Percentiles rank a stretch among this genome's conserved stretches.
phyloP scores from a whole-genome alignment of 2,113 vertebrate genomes.

The Sisor rabdophorus region DNA sequence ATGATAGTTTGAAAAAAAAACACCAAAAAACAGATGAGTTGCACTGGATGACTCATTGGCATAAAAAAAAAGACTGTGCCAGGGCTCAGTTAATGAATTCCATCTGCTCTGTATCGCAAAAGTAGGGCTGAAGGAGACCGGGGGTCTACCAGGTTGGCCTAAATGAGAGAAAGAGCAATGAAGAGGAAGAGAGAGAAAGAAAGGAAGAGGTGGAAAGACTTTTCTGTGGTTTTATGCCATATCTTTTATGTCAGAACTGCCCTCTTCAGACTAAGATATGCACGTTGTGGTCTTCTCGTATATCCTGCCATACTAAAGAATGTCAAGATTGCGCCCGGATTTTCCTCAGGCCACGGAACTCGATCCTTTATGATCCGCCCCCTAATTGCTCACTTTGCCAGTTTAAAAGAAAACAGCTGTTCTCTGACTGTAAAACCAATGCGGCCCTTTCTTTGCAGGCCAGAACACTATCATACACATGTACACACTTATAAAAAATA shows the following conservation, averaged over 20 bases:
- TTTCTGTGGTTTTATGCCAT: conserved; percentile 6
- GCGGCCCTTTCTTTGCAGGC: conserved; percentile 8
- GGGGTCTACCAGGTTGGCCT: conserved; percentile 30
- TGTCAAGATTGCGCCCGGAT: conserved; percentile 64
- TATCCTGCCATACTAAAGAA: conserved; percentile 66
- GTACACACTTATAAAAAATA: conserved; percentile 47
- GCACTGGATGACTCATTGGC: conserved; percentile 68
- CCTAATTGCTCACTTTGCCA: conserved; percentile 70
- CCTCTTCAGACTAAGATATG: conserved; percentile 25
- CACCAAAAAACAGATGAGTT: conserved; percentile 52
- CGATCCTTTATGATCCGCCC: conserved; percentile 71
- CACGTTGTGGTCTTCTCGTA: conserved; percentile 49
- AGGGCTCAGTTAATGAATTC: conserved; percentile 74
- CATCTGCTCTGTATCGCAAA: conserved; percentile 67
- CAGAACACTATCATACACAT: conserved; percentile 38
- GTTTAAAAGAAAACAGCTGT: conserved; percentile 67
- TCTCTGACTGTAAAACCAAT: conserved; percentile 51
- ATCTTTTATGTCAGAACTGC: conserved; percentile 27
- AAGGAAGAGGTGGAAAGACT: neutral
- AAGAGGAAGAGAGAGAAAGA: neutral
- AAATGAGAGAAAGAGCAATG: neutral
- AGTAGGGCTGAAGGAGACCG: conserved; percentile 38
- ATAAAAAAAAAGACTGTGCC: conserved; percentile 60
- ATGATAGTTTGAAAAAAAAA: conserved; percentile 64
- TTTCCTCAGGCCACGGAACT: conserved; percentile 70